Evolutionary conservation across 2,888 invertebrate genomes (phyloP).

Genomic region (Drosophila siamana): DNA sequence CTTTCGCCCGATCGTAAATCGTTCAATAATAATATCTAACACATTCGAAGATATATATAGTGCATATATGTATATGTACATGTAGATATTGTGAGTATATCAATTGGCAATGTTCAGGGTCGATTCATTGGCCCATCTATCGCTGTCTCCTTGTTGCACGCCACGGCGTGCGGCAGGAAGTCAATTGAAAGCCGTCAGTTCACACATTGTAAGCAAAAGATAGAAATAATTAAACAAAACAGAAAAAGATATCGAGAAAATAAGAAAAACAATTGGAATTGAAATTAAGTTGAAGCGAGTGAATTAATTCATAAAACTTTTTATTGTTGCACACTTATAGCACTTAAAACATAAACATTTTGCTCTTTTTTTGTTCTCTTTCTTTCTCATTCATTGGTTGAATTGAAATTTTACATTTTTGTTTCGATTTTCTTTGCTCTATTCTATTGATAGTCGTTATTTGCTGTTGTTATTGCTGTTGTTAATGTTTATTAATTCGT

Average conservation of each 20-base stretch:
- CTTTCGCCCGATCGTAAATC: constrained; percentile 11
- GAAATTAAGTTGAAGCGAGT: constrained; percentile 35
- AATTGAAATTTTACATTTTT: constrained; percentile 29
- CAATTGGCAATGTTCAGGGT: constrained; percentile 34
- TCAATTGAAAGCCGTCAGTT: constrained; percentile 39
- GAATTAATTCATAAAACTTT: constrained; percentile 69
- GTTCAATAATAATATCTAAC: neutral
- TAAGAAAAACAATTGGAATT: constrained; percentile 3
- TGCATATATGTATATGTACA: neutral
- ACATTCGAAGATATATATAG: no score
- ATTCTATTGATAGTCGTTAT: constrained; percentile 1
- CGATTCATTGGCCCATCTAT: neutral
- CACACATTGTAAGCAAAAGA: constrained; percentile 25
- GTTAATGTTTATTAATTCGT: constrained; percentile 21
- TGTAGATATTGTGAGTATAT: neutral
- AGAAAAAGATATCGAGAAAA: constrained; percentile 5
- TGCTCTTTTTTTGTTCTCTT: constrained; percentile 26
- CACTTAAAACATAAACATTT: constrained; percentile 76
- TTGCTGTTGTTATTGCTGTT: constrained; percentile 4
- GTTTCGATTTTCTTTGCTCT: constrained; percentile 28
- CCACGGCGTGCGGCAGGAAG: constrained; percentile 21
- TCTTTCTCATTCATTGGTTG: constrained; percentile 6
- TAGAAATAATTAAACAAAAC: neutral
- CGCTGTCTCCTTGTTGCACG: no score
- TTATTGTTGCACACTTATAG: constrained; percentile 77